Evolutionary conservation across 2,797 vertebrate species (phyloP).

Genomic region (Knipowitschia caucasica): DNA sequence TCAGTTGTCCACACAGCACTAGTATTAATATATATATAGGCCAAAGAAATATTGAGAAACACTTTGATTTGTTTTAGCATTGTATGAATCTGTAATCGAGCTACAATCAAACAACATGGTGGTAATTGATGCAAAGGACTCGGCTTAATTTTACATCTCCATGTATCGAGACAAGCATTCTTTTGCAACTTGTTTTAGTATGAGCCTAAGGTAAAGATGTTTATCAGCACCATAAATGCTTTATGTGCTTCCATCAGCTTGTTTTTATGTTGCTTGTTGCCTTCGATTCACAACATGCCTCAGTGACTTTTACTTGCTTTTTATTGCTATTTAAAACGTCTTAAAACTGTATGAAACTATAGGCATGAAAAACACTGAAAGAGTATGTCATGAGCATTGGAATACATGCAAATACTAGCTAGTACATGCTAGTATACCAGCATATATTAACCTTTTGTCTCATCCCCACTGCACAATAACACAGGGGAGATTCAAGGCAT

Average conservation of each 20-base stretch:
- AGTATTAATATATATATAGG: too few species aligned
- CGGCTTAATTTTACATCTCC: too few species aligned
- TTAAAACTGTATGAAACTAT: neutral
- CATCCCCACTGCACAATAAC: too few species aligned
- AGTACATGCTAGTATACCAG: too few species aligned
- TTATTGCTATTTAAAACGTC: neutral
- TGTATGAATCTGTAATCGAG: too few species aligned
- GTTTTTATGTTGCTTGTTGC: slow-evolving; percentile 1
- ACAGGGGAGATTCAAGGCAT: too few species aligned
- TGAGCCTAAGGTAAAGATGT: slow-evolving; percentile 10
- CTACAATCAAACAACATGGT: too few species aligned
- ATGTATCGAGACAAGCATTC: neutral
- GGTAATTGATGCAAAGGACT: too few species aligned
- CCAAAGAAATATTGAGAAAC: too few species aligned
- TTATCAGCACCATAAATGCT: slow-evolving; percentile 4
- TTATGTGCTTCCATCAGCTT: slow-evolving; percentile 8
- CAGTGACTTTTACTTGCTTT: slow-evolving; percentile 3
- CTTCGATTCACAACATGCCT: neutral
- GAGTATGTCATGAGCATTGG: neutral
- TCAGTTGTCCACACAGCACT: neutral
- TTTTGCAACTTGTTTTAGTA: neutral
- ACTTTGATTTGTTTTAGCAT: too few species aligned
- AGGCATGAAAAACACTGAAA: neutral
- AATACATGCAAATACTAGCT: too few species aligned
- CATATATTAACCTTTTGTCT: too few species aligned